Conservation (phyloP, 2,797 vertebrate species). For the Phoxinus dragarum region DNA sequence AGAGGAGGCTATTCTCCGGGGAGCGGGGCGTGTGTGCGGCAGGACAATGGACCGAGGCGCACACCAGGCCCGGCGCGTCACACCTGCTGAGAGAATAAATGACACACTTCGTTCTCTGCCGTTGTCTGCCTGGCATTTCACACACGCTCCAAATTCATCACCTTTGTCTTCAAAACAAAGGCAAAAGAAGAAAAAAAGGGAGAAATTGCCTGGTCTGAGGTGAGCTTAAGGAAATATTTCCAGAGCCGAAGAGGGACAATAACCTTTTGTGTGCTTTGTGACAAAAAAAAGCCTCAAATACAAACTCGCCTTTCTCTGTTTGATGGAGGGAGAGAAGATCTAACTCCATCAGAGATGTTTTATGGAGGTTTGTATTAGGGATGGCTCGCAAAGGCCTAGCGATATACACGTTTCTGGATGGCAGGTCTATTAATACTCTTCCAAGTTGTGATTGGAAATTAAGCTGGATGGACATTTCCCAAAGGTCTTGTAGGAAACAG, state of each 20-base stretch:
- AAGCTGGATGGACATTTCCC: conserved; percentile 61
- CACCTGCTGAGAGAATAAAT: conserved; percentile 83
- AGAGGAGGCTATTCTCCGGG: conserved; percentile 60
- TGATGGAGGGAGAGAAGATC: conserved; percentile 26
- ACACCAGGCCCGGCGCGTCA: conserved; percentile 71
- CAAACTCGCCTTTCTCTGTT: conserved; percentile 44
- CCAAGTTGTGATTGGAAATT: conserved; percentile 52
- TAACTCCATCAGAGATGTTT: conserved; percentile 36
- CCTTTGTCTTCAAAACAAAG: conserved; percentile 66
- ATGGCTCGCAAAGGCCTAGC: conserved; percentile 3
- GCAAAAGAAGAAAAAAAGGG: conserved; percentile 42
- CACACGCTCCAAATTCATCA: conserved; percentile 64
- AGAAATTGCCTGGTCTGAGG: conserved; percentile 64
- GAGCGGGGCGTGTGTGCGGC: conserved; percentile 58
- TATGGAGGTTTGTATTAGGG: conserved; percentile 19
- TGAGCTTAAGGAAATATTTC: conserved; percentile 65
- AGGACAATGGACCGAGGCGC: conserved; percentile 81
- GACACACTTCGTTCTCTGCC: conserved; percentile 80
- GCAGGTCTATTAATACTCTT: conserved; percentile 50
- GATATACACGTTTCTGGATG: neutral
- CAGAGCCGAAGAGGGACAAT: conserved; percentile 68
- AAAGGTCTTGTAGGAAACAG: conserved; percentile 74
- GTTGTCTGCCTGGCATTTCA: conserved; percentile 68
- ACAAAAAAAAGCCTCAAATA: conserved; percentile 55
- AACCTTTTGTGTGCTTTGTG: conserved; percentile 62